These are phyloP conservation scores for Lytechinus variegatus DNA, from an alignment of 35 echinoderm and acorn worm species.

Conservation along the genomic window DNA sequence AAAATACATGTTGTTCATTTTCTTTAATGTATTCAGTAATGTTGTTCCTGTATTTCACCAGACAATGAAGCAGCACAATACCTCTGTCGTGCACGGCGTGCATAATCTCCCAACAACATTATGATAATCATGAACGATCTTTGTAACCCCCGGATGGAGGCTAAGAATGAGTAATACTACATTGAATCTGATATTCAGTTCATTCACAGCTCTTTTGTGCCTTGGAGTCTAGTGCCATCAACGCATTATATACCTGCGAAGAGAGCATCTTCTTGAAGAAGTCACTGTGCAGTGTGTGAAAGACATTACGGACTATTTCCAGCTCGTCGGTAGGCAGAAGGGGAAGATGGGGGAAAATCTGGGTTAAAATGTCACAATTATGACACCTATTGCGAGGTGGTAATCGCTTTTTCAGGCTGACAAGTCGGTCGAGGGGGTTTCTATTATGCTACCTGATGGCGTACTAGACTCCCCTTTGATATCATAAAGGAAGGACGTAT, in stretches of 20 bases:
- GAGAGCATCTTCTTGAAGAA: not conserved
- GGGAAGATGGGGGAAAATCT: not conserved
- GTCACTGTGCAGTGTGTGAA: not conserved
- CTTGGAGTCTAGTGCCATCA: not conserved
- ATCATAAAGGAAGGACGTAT: not conserved
- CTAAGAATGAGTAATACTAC: not conserved
- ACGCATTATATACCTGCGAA: not conserved
- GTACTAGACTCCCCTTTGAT: not conserved
- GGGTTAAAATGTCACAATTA: conserved; percentile 49
- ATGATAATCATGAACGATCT: not conserved
- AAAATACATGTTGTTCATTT: too few species aligned
- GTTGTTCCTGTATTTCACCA: too few species aligned
- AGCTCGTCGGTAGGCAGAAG: conserved; percentile 18
- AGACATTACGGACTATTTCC: not conserved
- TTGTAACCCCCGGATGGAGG: too few species aligned
- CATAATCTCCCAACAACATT: not conserved
- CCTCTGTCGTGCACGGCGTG: too few species aligned
- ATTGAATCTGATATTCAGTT: not conserved
- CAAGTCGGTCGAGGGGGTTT: not conserved
- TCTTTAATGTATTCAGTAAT: too few species aligned
- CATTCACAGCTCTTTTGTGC: not conserved
- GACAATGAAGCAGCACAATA: too few species aligned
- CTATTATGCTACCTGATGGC: not conserved
- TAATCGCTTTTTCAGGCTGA: conserved; percentile 31
- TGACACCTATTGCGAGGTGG: conserved; percentile 36